Evolutionary conservation across 2,113 vertebrate genomes (phyloP).

Genomic region (Ageneiosus marmoratus): DNA sequence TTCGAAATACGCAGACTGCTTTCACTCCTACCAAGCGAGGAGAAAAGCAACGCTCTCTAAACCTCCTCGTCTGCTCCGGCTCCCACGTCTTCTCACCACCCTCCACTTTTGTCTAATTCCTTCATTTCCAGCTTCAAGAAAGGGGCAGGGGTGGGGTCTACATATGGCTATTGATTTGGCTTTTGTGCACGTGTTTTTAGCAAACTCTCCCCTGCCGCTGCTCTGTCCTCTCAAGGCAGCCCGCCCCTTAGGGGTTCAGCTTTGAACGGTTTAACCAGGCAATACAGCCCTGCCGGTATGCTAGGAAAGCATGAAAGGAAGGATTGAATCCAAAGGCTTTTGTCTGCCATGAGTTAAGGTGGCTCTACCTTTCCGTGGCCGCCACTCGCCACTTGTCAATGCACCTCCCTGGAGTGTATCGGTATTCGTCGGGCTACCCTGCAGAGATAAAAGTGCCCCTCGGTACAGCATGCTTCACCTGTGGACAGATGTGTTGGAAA

Average conservation of each 20-base stretch:
- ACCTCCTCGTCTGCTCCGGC: not conserved
- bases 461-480: constrained; percentile 7
- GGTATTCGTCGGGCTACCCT: constrained; percentile 59
- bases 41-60: constrained; percentile 38
- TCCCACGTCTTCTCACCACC: constrained; percentile 2
- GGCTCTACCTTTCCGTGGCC: constrained; percentile 21
- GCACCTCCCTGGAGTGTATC: constrained; percentile 54
- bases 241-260: constrained; percentile 48
- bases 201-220: constrained; percentile 12
- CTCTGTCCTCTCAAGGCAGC: constrained; percentile 24
- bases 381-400: constrained; percentile 39
- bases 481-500: not conserved
- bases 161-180: constrained; percentile 49
- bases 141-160: not conserved
- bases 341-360: constrained; percentile 64
- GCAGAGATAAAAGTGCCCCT: constrained; percentile 65
- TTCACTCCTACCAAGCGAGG: constrained; percentile 31
- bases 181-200: constrained; percentile 45
- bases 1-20: constrained; percentile 18
- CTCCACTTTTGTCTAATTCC: constrained; percentile 41
- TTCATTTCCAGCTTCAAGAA: constrained; percentile 21
- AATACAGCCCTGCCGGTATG: constrained; percentile 65
- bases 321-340: constrained; percentile 68
- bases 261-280: constrained; percentile 63
- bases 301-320: constrained; percentile 68